Percentiles rank a stretch among this genome's conserved stretches.
Conservation (phyloP, 2,888 invertebrate species). For the Cyclophora punctaria region DNA sequence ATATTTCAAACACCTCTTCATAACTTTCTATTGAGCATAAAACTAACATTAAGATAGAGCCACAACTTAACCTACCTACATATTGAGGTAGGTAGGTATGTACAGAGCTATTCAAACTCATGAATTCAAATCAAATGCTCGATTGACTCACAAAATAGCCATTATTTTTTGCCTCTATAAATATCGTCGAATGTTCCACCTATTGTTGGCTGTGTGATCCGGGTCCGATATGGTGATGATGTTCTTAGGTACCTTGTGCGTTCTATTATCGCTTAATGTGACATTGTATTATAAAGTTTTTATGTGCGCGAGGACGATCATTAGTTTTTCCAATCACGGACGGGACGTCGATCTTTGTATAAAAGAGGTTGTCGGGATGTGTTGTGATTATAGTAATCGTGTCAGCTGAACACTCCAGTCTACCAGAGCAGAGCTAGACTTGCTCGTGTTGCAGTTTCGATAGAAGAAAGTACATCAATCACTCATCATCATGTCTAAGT, state of each 20-base stretch:
- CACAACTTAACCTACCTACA: not conserved
- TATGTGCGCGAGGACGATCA: slow-evolving; percentile 38
- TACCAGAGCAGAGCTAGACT: slow-evolving; percentile 38
- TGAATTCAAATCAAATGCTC: slow-evolving; percentile 3
- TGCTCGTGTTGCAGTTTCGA: slow-evolving; percentile 30
- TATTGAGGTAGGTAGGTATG: too few relatives aligned
- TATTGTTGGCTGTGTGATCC: slow-evolving; percentile 41
- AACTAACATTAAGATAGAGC: too few relatives aligned
- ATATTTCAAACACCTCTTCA: too few relatives aligned
- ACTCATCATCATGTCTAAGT: slow-evolving; percentile 46
- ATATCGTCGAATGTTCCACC: slow-evolving; percentile 28
- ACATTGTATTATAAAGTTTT: slow-evolving; percentile 49
- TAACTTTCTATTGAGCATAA: too few relatives aligned
- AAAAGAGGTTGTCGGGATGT: slow-evolving; percentile 28
- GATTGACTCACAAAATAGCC: slow-evolving; percentile 1
- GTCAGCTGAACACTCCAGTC: slow-evolving; percentile 22
- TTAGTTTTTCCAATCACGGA: slow-evolving; percentile 66
- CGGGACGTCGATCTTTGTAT: slow-evolving; percentile 40
- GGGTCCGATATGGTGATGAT: slow-evolving; percentile 60
- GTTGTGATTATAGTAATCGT: slow-evolving; percentile 14
- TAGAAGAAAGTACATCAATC: not conserved
- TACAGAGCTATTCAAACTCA: slow-evolving; percentile 1
- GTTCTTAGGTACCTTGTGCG: slow-evolving; percentile 8
- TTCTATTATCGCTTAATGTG: slow-evolving; percentile 61
- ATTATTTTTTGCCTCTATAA: slow-evolving; percentile 35